Evolutionary conservation across 1,140 invertebrate genomes (phyloP), one percentile per base, ranked within the genome.

Genomic region (roundworm (Caenorhabditis elegans)): DNA sequence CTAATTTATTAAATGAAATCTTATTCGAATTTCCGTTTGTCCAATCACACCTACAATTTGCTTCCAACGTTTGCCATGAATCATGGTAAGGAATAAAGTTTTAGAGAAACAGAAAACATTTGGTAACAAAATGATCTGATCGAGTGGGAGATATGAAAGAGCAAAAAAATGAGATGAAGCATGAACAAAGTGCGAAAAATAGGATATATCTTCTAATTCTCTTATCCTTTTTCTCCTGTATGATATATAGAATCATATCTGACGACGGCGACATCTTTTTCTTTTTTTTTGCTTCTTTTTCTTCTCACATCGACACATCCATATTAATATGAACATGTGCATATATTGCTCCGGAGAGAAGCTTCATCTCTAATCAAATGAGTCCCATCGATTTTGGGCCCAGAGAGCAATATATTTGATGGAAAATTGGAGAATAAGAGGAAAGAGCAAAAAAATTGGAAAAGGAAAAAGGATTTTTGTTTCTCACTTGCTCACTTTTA

Each of bases 261-360:
- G 22, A 24, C 34, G 0, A 34, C 28, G 19, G 39, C 60, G 34
- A 39, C 60, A 10, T 39, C 60, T 43, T 70, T 26, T 2, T 39
- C 34, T 43, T 15, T 43, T 15, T 43, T 15, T 43, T 43, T 43
- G n/a, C n/a, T 2, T 70, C n/a, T 70, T 43, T 15, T 39, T 70
- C 19, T 39, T 70, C 34, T 70, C 60, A 22, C 60, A 17, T 39
- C 13, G 31, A 15, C 28, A 60, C 28, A 17, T 60, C 60, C 34
- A 43, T 70, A 39, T 70, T 70, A 70, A 39, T 70, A 70, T 70
- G 60, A 70, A 70, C 60, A 70, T 70, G 60, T 70, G 60, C 60
- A 70, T 70, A 70, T 70, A 31, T 70, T 70, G 60, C 60, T 70
- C n/a, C 60, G 26, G 39, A 43, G 15, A 43, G 39, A 43, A 11